phyloP scores from a whole-genome alignment of 37 sponge, comb jelly and placozoan species.

The Haliclona indistincta region DNA sequence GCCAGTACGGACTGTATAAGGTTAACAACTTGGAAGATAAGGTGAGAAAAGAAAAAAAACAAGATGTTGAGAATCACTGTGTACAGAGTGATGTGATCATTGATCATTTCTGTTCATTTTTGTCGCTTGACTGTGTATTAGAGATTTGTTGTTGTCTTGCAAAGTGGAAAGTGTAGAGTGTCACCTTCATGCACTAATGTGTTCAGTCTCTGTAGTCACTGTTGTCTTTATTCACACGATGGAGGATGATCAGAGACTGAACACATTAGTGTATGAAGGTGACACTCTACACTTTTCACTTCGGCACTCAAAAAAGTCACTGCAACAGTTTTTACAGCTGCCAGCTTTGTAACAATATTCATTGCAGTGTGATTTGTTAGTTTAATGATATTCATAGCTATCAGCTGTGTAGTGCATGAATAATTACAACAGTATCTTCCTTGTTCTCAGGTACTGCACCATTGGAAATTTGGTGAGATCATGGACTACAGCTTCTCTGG shows the following conservation, averaged over 20 bases:
- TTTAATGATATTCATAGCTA: neutral
- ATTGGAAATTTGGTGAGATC: slow-evolving; percentile 47
- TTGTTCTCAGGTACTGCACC: slow-evolving; percentile 16
- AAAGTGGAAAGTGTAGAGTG: too few species aligned
- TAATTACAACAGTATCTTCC: neutral
- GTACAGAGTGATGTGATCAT: neutral
- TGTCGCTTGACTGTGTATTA: slow-evolving; percentile 2
- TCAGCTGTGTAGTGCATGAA: neutral
- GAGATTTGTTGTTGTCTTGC: too few species aligned
- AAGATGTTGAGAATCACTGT: too few species aligned
- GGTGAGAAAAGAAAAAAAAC: neutral
- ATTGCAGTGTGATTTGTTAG: neutral
- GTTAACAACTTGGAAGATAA: slow-evolving; percentile 26
- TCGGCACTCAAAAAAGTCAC: too few species aligned
- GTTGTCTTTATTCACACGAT: too few species aligned
- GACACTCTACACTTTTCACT: too few species aligned
- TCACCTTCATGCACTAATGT: too few species aligned
- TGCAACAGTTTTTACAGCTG: slow-evolving; percentile 5
- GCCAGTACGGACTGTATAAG: slow-evolving; percentile 52
- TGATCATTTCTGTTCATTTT: neutral
- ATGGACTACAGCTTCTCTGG: slow-evolving; percentile 58
- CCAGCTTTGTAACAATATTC: neutral
- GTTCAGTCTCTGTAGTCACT: too few species aligned
- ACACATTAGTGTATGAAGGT: too few species aligned
- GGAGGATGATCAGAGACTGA: too few species aligned